Evolutionary conservation across 64 coral and sea anemone species (phyloP), one percentile per base, ranked within the genome.

Genomic region (Actinia tenebrosa): DNA sequence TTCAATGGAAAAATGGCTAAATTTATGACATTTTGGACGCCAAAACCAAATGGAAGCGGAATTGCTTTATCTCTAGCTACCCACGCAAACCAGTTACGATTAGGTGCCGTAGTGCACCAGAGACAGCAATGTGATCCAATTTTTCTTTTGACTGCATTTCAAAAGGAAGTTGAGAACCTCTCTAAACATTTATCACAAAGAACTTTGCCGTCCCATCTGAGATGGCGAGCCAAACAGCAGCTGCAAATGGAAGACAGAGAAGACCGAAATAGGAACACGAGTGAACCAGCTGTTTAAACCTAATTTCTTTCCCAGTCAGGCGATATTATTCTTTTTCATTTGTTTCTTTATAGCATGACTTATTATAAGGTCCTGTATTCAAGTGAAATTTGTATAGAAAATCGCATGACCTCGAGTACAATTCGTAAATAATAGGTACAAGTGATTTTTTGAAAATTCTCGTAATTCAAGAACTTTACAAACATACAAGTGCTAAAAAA

Each of bases 1-100:
- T 79, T 96, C 4, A 88, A 93, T 53, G 91, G 94, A 13, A 96
- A 93, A 78, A 96, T 96, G 88, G 88, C 91, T 15, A 96, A 93
- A 68, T 82, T 93, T 3, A 96, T 96, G 94, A 89, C 94, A 15
- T 85, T 92, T 60, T 96, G 87, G 88, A 71, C 84, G 5, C 91
- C 94, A 1, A 90, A 87, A 50, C 71, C 82, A 27, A 96, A 86
- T 9, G 77, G 88, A 72, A 46, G 46, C 52, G 94, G 91, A 53
- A 56, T 96, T 52, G 93, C 91, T 17, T 80, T 96, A 52, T 96
- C 88, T 22, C 26, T 96, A 60, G 80, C 88, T 56, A 92, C 91
- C 71, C 88, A 96, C 56, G 91, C 87, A 44, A 86, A 92, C 4
- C 88, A 96, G 16, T 47, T 96, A 23, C 86, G 88, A 13, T 79